phyloP scores from a whole-genome alignment of 2,888 invertebrate genomes.

The Cheilosia variabilis region DNA sequence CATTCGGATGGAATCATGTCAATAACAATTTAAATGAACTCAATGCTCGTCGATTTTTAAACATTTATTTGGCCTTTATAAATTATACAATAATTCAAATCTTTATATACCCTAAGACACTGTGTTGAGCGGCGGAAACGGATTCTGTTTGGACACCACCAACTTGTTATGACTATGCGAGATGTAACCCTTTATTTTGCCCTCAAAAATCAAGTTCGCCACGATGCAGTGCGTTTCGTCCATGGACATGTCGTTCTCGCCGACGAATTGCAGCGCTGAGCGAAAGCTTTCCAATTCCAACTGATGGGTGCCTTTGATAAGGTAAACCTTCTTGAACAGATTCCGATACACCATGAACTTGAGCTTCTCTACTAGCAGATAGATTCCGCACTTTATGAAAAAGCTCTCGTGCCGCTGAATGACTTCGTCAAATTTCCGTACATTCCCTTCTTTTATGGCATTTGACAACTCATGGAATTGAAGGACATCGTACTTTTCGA shows the following conservation, averaged over 20 bases:
- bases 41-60: not conserved
- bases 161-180: slow-evolving; percentile 98
- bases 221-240: slow-evolving; percentile 98
- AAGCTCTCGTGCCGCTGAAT: slow-evolving; percentile 95
- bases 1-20: not conserved
- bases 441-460: slow-evolving; percentile 95
- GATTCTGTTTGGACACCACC: slow-evolving; percentile 98
- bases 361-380: slow-evolving; percentile 97
- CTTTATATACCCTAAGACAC: slow-evolving; percentile 83
- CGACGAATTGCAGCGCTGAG: slow-evolving; percentile 91
- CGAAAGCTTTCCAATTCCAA: slow-evolving; percentile 94
- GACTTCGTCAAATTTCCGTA: slow-evolving; percentile 91
- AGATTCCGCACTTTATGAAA: slow-evolving; percentile 98
- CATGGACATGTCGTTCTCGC: slow-evolving; percentile 93
- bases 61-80: slow-evolving; percentile 35
- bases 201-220: slow-evolving; percentile 97
- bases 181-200: slow-evolving; percentile 99
- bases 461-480: slow-evolving; percentile 95
- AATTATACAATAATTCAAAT: slow-evolving; percentile 6
- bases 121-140: slow-evolving; percentile 93
- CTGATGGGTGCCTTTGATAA: slow-evolving; percentile 91
- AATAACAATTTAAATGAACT: not conserved
- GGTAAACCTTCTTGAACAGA: slow-evolving; percentile 95
- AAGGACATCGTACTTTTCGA: slow-evolving; percentile 94
- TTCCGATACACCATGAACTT: slow-evolving; percentile 98